phyloP scores from a whole-genome alignment of 2,888 invertebrate species.

The Caenorhabditis sinica region DNA sequence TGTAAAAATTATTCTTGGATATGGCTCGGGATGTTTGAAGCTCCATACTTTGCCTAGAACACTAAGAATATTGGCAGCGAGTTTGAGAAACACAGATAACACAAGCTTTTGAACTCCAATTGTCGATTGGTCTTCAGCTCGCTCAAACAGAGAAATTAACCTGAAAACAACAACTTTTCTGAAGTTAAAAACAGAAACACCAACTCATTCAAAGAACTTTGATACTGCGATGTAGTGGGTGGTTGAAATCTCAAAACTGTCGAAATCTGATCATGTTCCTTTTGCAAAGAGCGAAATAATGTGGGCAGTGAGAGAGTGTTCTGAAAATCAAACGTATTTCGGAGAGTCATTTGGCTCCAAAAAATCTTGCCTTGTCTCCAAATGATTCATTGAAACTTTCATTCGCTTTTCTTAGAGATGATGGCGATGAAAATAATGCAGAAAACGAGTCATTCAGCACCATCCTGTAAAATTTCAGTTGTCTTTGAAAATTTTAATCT shows the following conservation, averaged over 20 bases:
- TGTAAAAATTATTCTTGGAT: constrained; percentile 5
- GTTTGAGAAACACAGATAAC: constrained; percentile 52
- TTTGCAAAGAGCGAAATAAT: constrained; percentile 46
- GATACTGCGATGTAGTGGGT: constrained; percentile 51
- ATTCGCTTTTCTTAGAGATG: constrained; percentile 42
- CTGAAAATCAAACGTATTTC: constrained; percentile 26
- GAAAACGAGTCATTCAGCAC: constrained; percentile 60
- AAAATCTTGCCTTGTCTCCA: constrained; percentile 35
- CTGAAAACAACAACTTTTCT: constrained; percentile 26
- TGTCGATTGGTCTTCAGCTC: constrained; percentile 39
- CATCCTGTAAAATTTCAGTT: constrained; percentile 41
- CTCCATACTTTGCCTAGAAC: constrained; percentile 35
- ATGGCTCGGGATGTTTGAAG: too few species aligned
- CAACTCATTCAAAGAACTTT: constrained; percentile 61
- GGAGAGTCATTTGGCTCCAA: neutral
- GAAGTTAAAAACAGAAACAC: neutral
- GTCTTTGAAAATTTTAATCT: neutral
- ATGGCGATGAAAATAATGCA: constrained; percentile 34
- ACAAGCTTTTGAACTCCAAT: constrained; percentile 40
- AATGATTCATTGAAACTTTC: constrained; percentile 62
- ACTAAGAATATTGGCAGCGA: constrained; percentile 48
- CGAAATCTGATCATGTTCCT: constrained; percentile 54
- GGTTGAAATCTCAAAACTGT: constrained; percentile 41
- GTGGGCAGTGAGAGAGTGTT: constrained; percentile 26
- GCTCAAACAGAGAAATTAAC: constrained; percentile 45